Evolutionary conservation across 1,140 invertebrate genomes (phyloP), one percentile per base, ranked within the genome.

Genomic region (Adelges cooleyi): DNA sequence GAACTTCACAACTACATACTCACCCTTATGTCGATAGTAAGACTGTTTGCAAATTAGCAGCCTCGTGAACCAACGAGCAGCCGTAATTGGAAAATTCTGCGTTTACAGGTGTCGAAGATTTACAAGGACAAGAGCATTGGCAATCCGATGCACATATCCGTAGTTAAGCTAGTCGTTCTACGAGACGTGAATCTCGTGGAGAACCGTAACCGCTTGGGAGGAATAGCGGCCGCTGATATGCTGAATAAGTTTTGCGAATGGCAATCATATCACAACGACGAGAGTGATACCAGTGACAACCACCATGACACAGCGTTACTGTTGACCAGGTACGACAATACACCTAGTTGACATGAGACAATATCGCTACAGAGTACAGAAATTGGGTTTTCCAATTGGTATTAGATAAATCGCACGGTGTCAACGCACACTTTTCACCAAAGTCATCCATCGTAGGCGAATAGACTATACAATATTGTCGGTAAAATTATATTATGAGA

Each of bases 121-220:
- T 92, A 85, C 74, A 84, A 86, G 68, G 86, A 92, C 72, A 81
- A 84, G 5, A 86, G 84, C 29, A 86, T 92, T 66, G 87, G 89
- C 5, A 90, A 91, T 73, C 82, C 85, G 1, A 82, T 92, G 44
- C 86, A 82, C 69, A 82, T 92, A 27, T 80, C 86, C 0, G 80
- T 93, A 9, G 83, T 88, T 6, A 83, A 86, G 66, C 67, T 84
- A 10, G 80, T 86, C 42, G 72, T 84, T 15, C 74, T 83, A 15
- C 75, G 83, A 33, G 75, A 80, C 22, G 74, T 81, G 20, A 71
- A 77, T n/a, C 77, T 81, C 33, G 75, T 73, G 3, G 68, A 66
- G 2, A 70, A 67, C 36, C 67, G 23, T 3, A 70, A 69, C 15
- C 73, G 65, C 6, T 13, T 48, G 53, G 42, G 27, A 11, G 65